These are phyloP conservation scores for Muricea muricata DNA, from an alignment of 92 coral and sea anemone species.

Conservation along the genomic window DNA sequence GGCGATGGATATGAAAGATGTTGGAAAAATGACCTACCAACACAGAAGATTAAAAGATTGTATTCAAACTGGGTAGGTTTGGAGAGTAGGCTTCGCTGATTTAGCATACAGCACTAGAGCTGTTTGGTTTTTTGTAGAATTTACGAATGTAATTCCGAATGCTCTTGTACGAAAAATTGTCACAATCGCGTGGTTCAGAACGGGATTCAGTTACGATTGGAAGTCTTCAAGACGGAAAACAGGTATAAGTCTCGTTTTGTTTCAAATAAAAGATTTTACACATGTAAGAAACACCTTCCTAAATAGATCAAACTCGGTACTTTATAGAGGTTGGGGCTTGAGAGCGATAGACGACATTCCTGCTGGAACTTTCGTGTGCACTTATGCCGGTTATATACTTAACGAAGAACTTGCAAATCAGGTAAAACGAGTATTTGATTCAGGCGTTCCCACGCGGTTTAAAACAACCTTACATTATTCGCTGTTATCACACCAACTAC, in stretches of 20 bases:
- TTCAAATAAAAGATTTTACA: no score
- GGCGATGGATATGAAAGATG: conserved; percentile 85
- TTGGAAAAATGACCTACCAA: conserved; percentile 74
- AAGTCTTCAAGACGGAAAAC: conserved; percentile 93
- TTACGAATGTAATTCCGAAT: conserved; percentile 93
- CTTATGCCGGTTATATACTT: conserved; percentile 91
- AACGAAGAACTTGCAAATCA: conserved; percentile 94
- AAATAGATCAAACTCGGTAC: no score
- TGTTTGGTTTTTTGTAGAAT: conserved; percentile 58
- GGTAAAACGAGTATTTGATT: conserved; percentile 57
- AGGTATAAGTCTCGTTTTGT: no score
- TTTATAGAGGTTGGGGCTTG: conserved; percentile 95
- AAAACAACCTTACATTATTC: no score
- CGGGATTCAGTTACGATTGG: conserved; percentile 84
- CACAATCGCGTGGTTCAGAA: conserved; percentile 95
- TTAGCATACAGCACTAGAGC: no score
- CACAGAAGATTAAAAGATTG: conserved; percentile 86
- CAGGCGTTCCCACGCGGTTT: no score
- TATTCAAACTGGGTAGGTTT: conserved; percentile 89
- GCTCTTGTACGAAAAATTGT: conserved; percentile 84
- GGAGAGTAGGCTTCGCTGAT: not conserved
- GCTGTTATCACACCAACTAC: no score
- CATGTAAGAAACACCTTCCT: no score
- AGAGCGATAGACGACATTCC: conserved; percentile 88
- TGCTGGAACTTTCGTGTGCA: conserved; percentile 87